Conservation (phyloP, 2,888 invertebrate species). For the Hydriomena furcata region DNA sequence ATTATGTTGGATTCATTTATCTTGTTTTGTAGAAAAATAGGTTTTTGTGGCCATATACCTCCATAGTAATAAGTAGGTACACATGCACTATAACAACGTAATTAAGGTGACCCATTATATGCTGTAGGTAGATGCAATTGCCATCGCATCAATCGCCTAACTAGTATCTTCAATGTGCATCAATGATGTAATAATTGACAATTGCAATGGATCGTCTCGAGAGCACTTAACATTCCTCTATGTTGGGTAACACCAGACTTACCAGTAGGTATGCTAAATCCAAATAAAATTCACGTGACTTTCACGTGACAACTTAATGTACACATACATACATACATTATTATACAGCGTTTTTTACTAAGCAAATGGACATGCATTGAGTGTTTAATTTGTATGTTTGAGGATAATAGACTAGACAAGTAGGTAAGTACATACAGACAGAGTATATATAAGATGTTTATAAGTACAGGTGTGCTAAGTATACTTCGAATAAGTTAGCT, state of each 20-base stretch:
- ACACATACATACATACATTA: constrained; percentile 16
- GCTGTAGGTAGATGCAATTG: no score
- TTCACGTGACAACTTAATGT: constrained; percentile 8
- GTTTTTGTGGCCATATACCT: no score
- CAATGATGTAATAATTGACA: no score
- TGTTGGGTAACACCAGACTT: not conserved
- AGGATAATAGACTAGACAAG: constrained; percentile 42
- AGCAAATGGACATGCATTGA: constrained; percentile 36
- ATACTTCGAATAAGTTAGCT: constrained; percentile 12
- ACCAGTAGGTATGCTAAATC: constrained; percentile 9
- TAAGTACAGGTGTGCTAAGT: constrained; percentile 28
- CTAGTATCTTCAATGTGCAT: no score
- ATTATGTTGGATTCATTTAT: no score
- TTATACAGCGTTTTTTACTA: constrained; percentile 34
- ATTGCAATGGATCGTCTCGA: no score
- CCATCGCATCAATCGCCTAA: no score
- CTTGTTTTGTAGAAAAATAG: no score
- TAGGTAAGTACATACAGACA: constrained; percentile 24
- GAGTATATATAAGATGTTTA: no score
- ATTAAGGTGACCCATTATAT: no score
- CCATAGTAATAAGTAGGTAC: no score
- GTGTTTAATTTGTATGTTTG: constrained; percentile 46
- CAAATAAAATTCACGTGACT: constrained; percentile 15
- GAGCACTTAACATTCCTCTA: not conserved
- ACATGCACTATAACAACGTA: no score